Evolutionary conservation across 2,113 vertebrate genomes (phyloP).

Genomic region (Bujurquina vittata): DNA sequence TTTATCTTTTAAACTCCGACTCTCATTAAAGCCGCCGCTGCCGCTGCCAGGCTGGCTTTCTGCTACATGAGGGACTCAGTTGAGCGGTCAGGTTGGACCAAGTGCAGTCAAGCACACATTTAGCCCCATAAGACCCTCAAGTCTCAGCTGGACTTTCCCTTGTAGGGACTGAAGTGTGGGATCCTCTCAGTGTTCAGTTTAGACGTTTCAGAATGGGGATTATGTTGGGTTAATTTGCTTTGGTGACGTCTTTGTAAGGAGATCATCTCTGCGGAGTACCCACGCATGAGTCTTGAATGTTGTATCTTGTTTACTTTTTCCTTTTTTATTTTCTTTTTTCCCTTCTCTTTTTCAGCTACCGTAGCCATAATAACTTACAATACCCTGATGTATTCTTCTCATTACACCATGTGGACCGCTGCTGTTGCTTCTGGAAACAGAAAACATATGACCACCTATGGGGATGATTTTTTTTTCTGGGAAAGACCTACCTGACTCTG

Average conservation of each 20-base stretch:
- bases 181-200: neutral
- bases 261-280: neutral
- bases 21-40: slow-evolving; percentile 52
- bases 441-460: slow-evolving; percentile 29
- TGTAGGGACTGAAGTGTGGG: slow-evolving; percentile 40
- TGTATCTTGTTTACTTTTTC: neutral
- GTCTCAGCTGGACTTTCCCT: slow-evolving; percentile 39
- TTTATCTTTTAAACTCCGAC: slow-evolving; percentile 5
- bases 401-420: slow-evolving; percentile 5
- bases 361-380: slow-evolving; percentile 29
- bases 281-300: neutral
- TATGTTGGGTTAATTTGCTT: neutral
- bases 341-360: neutral
- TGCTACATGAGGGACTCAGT: slow-evolving; percentile 29
- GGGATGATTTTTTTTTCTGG: neutral
- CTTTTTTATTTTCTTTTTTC: neutral
- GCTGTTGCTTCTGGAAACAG: slow-evolving; percentile 46
- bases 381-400: neutral
- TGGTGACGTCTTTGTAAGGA: neutral
- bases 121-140: slow-evolving; percentile 47
- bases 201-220: slow-evolving; percentile 14
- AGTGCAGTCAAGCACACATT: slow-evolving; percentile 42
- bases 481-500: slow-evolving; percentile 8
- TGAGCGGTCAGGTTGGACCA: slow-evolving; percentile 17
- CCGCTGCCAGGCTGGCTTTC: neutral